phyloP scores from a whole-genome alignment of 1,140 invertebrate species.

The Elymnias hypermnestra region DNA sequence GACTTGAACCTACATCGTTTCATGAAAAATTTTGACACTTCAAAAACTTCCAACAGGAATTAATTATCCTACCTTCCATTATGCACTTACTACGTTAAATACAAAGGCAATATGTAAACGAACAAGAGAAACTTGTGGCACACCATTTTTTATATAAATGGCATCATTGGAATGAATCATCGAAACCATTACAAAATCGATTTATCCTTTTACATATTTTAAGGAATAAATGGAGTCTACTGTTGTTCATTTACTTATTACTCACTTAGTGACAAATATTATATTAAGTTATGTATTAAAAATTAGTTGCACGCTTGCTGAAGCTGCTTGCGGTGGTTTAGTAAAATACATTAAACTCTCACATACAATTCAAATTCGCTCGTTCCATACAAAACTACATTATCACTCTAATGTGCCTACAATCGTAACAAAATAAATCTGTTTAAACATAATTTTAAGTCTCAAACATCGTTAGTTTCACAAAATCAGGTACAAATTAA shows the following conservation, averaged over 20 bases:
- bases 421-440: constrained; percentile 62
- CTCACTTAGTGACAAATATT: constrained; percentile 39
- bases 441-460: constrained; percentile 65
- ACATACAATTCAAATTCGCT: constrained; percentile 60
- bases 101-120: constrained; percentile 17
- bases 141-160: no score
- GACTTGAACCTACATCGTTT: constrained; percentile 47
- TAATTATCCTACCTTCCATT: constrained; percentile 57
- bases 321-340: constrained; percentile 67
- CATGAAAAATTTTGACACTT: constrained; percentile 70
- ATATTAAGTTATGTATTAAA: constrained; percentile 43
- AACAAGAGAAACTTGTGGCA: constrained; percentile 22
- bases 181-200: no score
- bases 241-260: constrained; percentile 24
- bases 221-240: not conserved
- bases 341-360: constrained; percentile 37
- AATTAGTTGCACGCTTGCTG: constrained; percentile 61
- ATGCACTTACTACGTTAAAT: constrained; percentile 57
- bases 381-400: constrained; percentile 50
- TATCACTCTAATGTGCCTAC: constrained; percentile 39
- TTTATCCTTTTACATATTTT: no score
- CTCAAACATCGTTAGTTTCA: constrained; percentile 52
- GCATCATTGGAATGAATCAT: no score
- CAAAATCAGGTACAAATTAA: constrained; percentile 74
- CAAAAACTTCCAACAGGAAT: constrained; percentile 52